Percentiles rank a stretch among this genome's conserved stretches.
phyloP scores from a whole-genome alignment of 2,888 invertebrate genomes.

The Andricus quercusramuli region DNA sequence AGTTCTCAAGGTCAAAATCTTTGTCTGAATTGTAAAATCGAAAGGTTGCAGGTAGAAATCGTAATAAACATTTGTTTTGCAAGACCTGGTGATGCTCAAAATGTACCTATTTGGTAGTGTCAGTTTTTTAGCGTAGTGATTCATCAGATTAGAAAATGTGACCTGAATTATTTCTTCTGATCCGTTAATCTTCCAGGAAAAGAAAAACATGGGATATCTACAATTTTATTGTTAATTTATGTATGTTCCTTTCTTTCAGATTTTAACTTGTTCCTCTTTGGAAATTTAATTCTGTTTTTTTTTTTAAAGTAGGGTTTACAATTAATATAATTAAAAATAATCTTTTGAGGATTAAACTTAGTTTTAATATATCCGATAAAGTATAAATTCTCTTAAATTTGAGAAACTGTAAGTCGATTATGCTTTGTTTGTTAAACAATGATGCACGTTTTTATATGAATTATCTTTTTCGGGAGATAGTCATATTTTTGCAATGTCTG shows the following conservation, averaged over 20 bases:
- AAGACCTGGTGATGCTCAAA: neutral
- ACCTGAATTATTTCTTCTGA: neutral
- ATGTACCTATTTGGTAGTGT: conserved; percentile 35
- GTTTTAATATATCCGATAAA: no score
- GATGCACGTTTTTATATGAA: no score
- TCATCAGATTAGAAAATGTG: neutral
- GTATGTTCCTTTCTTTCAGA: neutral
- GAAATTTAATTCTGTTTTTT: no score
- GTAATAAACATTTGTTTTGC: neutral
- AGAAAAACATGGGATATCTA: neutral
- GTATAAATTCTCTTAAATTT: no score
- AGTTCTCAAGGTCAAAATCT: neutral
- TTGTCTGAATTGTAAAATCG: neutral
- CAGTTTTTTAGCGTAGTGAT: conserved; percentile 22
- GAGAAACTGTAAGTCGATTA: no score
- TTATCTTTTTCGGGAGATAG: no score
- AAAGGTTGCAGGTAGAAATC: neutral
- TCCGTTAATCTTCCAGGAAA: neutral
- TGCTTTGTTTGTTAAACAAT: neutral
- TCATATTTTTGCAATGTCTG: neutral
- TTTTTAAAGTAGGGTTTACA: no score
- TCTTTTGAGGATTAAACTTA: no score
- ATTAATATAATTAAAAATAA: no score
- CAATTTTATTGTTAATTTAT: neutral
- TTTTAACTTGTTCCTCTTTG: neutral